Evolutionary conservation across 2,888 invertebrate species (phyloP), one percentile per base, ranked within the genome.

Genomic region (Monopis laevigella): DNA sequence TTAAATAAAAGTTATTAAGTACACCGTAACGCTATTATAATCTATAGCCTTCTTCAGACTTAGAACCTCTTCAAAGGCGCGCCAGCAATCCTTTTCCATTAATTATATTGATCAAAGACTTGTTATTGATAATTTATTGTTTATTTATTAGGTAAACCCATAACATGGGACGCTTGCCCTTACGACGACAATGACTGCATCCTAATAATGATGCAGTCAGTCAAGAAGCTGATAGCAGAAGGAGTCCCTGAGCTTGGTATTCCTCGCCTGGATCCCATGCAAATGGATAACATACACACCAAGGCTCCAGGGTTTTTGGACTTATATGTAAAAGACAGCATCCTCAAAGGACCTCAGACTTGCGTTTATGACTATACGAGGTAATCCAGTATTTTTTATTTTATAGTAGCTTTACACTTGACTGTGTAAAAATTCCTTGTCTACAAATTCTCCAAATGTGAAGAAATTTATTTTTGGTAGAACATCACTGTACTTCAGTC

Each of bases 201-300:
- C 6, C 14, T 32, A n/a, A 17, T 17, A 17, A 32, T 32, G 32
- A 32, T 32, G 32, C 32, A 32, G 14, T 32, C 32, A 17, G 32
- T 32, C 6, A 32, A 32, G 32, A 16, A 17, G 17, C 17, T 32
- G 2, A 32, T 32, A 16, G 45, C 44, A 1, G 43, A 49, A 21
- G 52, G 52, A 5, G 29, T 51, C 1, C 50, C 52, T 1, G 49
- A 50, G 14, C 42, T 48, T 2, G 45, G 40, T 6, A 18, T 51
- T 1, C 50, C 51, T 11, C 41, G 43, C 2, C 10, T 51, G 27
- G 52, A 52, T 17, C 52, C 52, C 2, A 28, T 52, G 21, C 29
- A 42, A 1, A 41, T 52, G 1, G 41, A 42, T 3, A 44, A 51
- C 14, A 36, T 52, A 16, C 14, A 4, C 16, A n/a, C 32, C 5